Evolutionary conservation across 2,113 vertebrate genomes (phyloP).

Genomic region (Engraulis encrasicolus): DNA sequence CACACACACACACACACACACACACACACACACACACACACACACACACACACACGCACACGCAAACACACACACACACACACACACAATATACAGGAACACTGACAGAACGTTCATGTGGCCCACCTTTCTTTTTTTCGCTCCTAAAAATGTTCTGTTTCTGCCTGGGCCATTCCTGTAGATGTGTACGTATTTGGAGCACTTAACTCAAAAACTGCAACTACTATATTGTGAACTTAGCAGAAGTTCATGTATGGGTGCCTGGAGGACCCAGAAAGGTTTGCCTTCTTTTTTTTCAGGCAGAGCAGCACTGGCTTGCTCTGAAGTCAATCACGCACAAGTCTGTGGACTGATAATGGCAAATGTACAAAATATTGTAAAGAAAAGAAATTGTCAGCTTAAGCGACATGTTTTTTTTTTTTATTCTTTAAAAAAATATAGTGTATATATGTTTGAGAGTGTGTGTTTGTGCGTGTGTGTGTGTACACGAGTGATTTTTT

Average conservation of each 20-base stretch:
- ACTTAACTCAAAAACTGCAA: not conserved
- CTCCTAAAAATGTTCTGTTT: not conserved
- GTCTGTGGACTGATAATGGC: not conserved
- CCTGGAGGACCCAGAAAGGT: not conserved
- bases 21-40: not conserved
- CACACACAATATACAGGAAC: not conserved
- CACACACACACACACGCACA: not conserved
- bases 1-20: not conserved
- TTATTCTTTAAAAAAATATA: slow-evolving; percentile 24
- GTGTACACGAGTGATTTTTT: not conserved
- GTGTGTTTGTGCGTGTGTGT: not conserved
- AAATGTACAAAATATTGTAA: slow-evolving; percentile 28
- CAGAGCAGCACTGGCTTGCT: slow-evolving; percentile 23
- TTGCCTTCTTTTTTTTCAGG: not conserved
- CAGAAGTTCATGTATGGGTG: not conserved
- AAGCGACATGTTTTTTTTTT: slow-evolving; percentile 20
- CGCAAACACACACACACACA: not conserved
- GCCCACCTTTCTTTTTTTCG: not conserved
- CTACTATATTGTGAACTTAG: not conserved
- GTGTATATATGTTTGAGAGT: not conserved
- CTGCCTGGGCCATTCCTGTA: not conserved
- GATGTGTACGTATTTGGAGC: not conserved
- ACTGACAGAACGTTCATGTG: not conserved
- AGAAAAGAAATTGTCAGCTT: slow-evolving; percentile 52
- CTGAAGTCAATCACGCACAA: slow-evolving; percentile 64